phyloP scores from a whole-genome alignment of 1,140 invertebrate species.

The Zophobas morio region DNA sequence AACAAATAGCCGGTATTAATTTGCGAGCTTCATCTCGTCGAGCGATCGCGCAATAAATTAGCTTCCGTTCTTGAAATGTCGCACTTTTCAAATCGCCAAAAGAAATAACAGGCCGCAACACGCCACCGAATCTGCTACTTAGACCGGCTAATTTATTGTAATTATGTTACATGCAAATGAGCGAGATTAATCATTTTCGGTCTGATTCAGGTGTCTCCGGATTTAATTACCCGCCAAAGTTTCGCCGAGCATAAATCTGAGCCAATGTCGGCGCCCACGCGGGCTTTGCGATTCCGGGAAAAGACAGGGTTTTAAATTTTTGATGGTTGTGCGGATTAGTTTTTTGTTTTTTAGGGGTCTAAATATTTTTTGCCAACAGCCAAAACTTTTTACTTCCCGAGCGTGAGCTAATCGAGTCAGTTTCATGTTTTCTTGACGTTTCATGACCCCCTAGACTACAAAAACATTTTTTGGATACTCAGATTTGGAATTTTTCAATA shows the following conservation, averaged over 20 bases:
- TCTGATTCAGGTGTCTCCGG: conserved; percentile 7
- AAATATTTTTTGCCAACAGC: too few relatives aligned
- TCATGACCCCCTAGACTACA: too few relatives aligned
- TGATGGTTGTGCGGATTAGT: too few relatives aligned
- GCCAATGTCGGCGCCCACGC: background rate
- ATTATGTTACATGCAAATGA: conserved; percentile 21
- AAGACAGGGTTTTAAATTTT: too few relatives aligned
- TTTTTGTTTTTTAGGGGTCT: too few relatives aligned
- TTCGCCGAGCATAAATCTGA: background rate
- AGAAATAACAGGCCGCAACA: background rate
- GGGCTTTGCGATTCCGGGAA: background rate
- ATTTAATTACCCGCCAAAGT: background rate
- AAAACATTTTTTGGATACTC: too few relatives aligned
- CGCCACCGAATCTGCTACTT: background rate
- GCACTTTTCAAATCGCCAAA: background rate
- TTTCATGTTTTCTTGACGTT: too few relatives aligned
- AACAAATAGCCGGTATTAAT: conserved; percentile 16
- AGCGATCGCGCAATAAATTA: conserved; percentile 22
- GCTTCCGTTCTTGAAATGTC: conserved; percentile 13
- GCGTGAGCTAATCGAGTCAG: too few relatives aligned
- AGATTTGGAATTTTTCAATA: too few relatives aligned
- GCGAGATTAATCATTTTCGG: conserved; percentile 20
- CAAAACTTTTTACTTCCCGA: too few relatives aligned
- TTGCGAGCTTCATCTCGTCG: background rate
- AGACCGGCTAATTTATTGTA: conserved; percentile 7